These are phyloP conservation scores for Triplophysa rosa DNA, from an alignment of 2,113 vertebrate species.

Conservation along the genomic window DNA sequence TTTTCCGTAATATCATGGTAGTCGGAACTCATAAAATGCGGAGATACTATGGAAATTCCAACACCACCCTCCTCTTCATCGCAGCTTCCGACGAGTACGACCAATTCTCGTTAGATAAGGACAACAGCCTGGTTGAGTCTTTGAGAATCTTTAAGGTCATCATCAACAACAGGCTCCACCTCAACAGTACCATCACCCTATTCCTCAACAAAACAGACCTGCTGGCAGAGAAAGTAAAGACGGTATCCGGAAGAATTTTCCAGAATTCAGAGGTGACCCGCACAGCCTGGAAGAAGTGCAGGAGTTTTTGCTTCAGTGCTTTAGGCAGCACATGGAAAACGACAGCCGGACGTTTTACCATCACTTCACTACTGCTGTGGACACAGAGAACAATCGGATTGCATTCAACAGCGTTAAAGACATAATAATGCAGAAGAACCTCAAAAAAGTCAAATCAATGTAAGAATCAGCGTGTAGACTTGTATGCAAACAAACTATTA, in stretches of 20 bases:
- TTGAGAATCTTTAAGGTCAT: slow-evolving; percentile 94
- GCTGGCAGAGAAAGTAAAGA: slow-evolving; percentile 95
- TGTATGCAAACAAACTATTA: too few relatives aligned
- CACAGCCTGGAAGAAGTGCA: slow-evolving; percentile 22
- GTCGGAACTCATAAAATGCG: too few relatives aligned
- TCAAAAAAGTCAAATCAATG: slow-evolving; percentile 76
- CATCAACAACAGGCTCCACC: slow-evolving; percentile 94
- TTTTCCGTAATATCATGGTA: too few relatives aligned
- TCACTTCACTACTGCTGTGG: slow-evolving; percentile 96
- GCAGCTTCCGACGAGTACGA: too few relatives aligned
- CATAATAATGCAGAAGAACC: slow-evolving; percentile 91
- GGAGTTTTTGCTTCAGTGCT: slow-evolving; percentile 74
- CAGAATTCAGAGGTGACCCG: slow-evolving; percentile 90
- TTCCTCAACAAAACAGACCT: slow-evolving; percentile 98
- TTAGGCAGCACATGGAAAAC: slow-evolving; percentile 80
- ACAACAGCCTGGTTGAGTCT: too few relatives aligned
- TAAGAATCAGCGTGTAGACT: not conserved
- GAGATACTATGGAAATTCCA: too few relatives aligned
- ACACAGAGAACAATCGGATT: slow-evolving; percentile 94
- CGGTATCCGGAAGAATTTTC: slow-evolving; percentile 96
- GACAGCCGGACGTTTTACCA: slow-evolving; percentile 97
- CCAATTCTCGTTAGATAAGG: too few relatives aligned
- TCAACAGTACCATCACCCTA: slow-evolving; percentile 92
- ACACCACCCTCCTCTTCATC: too few relatives aligned
- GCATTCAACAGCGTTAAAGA: slow-evolving; percentile 97